Conservation (phyloP, 1,140 invertebrate species). For the Drosophila santomea region DNA sequence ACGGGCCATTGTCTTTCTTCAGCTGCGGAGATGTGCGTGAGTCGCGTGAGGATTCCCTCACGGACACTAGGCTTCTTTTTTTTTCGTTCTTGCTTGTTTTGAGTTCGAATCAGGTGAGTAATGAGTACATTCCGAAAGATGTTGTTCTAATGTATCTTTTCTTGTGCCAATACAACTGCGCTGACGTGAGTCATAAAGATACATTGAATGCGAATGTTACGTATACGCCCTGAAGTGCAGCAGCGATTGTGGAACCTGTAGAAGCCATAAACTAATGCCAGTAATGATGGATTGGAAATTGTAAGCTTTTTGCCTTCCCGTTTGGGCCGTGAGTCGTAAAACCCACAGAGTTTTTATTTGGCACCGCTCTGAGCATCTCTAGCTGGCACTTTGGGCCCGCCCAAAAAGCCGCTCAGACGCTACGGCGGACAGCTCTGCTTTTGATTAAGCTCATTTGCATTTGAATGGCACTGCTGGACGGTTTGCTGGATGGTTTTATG, state of each 20-base stretch:
- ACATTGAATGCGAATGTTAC: neutral
- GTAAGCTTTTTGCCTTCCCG: neutral
- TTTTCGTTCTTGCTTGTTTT: no score
- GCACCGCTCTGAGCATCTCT: constrained; percentile 19
- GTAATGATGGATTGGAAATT: neutral
- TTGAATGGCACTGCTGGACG: constrained; percentile 57
- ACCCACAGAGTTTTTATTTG: neutral
- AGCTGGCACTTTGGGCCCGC: constrained; percentile 24
- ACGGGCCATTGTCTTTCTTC: constrained; percentile 21
- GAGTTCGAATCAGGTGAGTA: no score
- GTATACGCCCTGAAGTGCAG: constrained; percentile 10
- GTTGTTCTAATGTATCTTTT: no score
- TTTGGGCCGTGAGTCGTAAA: neutral
- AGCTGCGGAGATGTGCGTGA: constrained; percentile 29
- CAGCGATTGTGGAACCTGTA: neutral
- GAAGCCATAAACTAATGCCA: neutral
- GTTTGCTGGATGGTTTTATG: constrained; percentile 53
- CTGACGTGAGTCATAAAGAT: no score
- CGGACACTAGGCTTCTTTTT: no score
- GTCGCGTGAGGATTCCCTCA: neutral
- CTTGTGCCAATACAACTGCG: no score
- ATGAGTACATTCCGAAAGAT: no score
- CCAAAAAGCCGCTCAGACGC: constrained; percentile 53
- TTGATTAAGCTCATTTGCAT: constrained; percentile 82
- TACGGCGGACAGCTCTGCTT: constrained; percentile 64